Evolutionary conservation across 2,888 invertebrate genomes (phyloP).

Genomic region (Eledone cirrhosa): DNA sequence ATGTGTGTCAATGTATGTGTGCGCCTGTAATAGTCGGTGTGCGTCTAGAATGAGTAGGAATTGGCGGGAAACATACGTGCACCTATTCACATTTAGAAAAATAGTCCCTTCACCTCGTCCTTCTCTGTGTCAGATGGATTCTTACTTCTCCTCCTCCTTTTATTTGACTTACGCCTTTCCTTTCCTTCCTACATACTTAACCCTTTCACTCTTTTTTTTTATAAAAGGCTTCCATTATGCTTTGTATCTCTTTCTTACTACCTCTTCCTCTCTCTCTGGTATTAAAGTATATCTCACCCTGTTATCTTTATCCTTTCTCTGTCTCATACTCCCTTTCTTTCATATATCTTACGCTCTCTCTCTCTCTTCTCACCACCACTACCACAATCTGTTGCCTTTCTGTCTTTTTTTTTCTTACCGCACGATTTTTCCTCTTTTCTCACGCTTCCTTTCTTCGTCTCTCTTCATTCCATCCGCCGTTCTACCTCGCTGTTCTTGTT

Average conservation of each 20-base stretch:
- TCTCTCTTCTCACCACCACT: no score
- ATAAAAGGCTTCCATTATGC: neutral
- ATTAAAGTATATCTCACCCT: neutral
- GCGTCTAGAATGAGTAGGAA: constrained; percentile 62
- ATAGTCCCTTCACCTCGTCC: constrained; percentile 27
- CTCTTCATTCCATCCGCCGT: no score
- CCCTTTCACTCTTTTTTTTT: neutral
- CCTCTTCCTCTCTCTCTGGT: neutral
- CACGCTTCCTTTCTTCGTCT: no score
- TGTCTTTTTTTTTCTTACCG: no score
- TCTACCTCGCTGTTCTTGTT: no score
- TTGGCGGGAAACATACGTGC: constrained; percentile 65
- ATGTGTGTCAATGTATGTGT: neutral
- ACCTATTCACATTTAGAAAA: constrained; percentile 52
- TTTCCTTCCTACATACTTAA: neutral
- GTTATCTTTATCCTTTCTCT: neutral
- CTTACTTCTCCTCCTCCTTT: no score
- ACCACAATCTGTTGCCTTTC: no score
- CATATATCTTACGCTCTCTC: neutral
- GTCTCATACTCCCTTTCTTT: no score
- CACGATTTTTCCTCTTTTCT: no score
- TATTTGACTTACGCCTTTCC: neutral
- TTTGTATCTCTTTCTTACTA: neutral
- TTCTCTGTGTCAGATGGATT: neutral
- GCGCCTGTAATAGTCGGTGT: neutral